phyloP scores from a whole-genome alignment of 2,797 vertebrate species.

The Antennarius maculatus region DNA sequence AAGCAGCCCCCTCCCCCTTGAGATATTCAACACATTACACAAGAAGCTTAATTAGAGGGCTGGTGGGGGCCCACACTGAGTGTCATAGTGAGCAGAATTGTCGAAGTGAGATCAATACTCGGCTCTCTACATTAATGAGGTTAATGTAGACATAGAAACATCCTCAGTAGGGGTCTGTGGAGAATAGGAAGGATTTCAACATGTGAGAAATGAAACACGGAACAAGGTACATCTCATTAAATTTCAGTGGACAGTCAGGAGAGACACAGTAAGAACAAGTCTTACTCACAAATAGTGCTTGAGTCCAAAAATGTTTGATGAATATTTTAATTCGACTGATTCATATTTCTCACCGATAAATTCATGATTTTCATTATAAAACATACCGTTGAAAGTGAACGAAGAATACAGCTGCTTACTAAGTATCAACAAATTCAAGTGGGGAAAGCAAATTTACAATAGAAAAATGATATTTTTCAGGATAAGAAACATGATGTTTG shows the following conservation, averaged over 20 bases:
- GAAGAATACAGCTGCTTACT: constrained; percentile 77
- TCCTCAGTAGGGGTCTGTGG: constrained; percentile 38
- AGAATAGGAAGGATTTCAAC: constrained; percentile 35
- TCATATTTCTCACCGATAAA: constrained; percentile 79
- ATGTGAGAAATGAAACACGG: constrained; percentile 15
- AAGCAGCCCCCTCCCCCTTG: constrained; percentile 50
- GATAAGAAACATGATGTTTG: constrained; percentile 68
- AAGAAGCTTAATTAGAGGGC: constrained; percentile 63
- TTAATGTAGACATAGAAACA: constrained; percentile 68
- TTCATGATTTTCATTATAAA: constrained; percentile 80
- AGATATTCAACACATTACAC: constrained; percentile 59
- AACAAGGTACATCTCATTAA: constrained; percentile 26
- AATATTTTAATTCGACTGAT: constrained; percentile 78
- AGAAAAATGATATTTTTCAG: constrained; percentile 61
- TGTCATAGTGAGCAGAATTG: constrained; percentile 49
- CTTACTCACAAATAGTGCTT: constrained; percentile 11
- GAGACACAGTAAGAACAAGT: constrained; percentile 5
- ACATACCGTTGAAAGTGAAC: constrained; percentile 79
- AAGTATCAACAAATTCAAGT: constrained; percentile 73
- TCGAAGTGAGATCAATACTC: constrained; percentile 70
- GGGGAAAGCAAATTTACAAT: constrained; percentile 73
- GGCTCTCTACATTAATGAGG: constrained; percentile 74
- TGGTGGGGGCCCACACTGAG: constrained; percentile 33
- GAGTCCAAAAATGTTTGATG: constrained; percentile 57
- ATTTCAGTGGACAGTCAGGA: constrained; percentile 9